These are phyloP conservation scores for Beaufortia kweichowensis DNA, from an alignment of 2,113 vertebrate genomes.

Conservation along the genomic window DNA sequence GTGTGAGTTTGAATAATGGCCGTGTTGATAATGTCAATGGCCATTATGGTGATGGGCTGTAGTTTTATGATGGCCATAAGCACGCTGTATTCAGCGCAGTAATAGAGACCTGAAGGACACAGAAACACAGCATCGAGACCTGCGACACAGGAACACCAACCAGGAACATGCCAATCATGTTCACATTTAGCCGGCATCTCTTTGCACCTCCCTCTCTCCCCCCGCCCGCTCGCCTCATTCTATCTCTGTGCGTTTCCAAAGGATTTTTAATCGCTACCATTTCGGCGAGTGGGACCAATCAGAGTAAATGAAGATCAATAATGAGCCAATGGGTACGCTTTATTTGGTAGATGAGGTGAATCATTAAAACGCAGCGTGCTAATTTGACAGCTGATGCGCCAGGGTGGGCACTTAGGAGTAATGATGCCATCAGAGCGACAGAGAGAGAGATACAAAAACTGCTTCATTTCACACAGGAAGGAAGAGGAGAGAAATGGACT, in stretches of 20 bases:
- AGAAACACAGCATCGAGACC: conserved; percentile 18
- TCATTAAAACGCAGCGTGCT: conserved; percentile 57
- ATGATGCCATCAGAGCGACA: conserved; percentile 59
- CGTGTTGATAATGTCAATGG: conserved; percentile 46
- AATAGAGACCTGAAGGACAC: conserved; percentile 48
- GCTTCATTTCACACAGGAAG: conserved; percentile 35
- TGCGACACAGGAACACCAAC: conserved; percentile 2
- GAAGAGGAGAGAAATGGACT: conserved; percentile 11
- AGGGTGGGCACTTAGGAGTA: conserved; percentile 50
- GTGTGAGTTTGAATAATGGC: conserved; percentile 29
- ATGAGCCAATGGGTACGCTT: conserved; percentile 53
- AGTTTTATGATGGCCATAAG: conserved; percentile 52
- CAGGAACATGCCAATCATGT: conserved; percentile 43
- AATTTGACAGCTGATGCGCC: conserved; percentile 58
- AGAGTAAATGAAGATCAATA: conserved; percentile 60
- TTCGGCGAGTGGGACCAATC: conserved; percentile 54
- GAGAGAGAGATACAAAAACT: conserved; percentile 17
- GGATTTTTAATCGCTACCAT: conserved; percentile 43
- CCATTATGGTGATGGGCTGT: conserved; percentile 31
- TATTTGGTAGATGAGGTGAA: conserved; percentile 57
- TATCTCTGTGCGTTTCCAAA: conserved; percentile 43
- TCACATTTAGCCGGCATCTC: conserved; percentile 19
- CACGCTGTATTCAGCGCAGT: conserved; percentile 21
- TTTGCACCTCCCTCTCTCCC: neutral
- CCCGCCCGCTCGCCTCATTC: neutral